phyloP scores from a whole-genome alignment of 2,797 vertebrate species.

The Hirundo rustica region DNA sequence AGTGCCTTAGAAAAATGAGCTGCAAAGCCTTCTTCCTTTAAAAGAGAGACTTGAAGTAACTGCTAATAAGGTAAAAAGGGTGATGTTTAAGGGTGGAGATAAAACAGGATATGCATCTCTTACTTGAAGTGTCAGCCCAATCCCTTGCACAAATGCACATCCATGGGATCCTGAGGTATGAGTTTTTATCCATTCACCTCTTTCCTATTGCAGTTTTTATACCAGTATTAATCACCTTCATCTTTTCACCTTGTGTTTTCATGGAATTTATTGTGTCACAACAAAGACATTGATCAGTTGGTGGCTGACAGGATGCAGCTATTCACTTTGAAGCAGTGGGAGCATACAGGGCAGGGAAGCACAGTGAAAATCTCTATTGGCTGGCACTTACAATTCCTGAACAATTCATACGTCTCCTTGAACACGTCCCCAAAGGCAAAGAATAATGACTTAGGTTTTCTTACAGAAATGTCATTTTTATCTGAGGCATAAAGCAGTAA shows the following conservation, averaged over 20 bases:
- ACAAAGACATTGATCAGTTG: constrained; percentile 64
- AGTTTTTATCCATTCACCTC: background rate
- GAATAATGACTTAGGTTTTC: constrained; percentile 52
- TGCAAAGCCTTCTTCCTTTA: constrained; percentile 24
- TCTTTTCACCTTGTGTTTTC: constrained; percentile 52
- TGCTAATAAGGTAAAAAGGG: background rate
- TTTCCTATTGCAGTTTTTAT: background rate
- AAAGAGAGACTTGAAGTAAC: constrained; percentile 10
- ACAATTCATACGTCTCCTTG: constrained; percentile 57
- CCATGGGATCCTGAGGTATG: background rate
- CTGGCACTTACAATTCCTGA: constrained; percentile 47
- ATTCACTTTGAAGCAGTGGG: constrained; percentile 59
- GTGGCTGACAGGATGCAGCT: constrained; percentile 58
- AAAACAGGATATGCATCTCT: background rate
- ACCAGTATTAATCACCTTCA: constrained; percentile 41
- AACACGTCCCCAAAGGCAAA: constrained; percentile 62
- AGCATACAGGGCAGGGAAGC: constrained; percentile 26
- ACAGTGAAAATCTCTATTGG: constrained; percentile 40
- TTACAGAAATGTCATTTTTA: constrained; percentile 57
- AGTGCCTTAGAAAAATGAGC: constrained; percentile 70
- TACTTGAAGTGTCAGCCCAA: background rate
- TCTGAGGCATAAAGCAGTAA: constrained; percentile 33
- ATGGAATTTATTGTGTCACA: constrained; percentile 40
- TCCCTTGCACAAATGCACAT: background rate
- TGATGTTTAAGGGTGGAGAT: background rate